Conservation (phyloP, 2,113 vertebrate species). For the Myotis davidii region DNA sequence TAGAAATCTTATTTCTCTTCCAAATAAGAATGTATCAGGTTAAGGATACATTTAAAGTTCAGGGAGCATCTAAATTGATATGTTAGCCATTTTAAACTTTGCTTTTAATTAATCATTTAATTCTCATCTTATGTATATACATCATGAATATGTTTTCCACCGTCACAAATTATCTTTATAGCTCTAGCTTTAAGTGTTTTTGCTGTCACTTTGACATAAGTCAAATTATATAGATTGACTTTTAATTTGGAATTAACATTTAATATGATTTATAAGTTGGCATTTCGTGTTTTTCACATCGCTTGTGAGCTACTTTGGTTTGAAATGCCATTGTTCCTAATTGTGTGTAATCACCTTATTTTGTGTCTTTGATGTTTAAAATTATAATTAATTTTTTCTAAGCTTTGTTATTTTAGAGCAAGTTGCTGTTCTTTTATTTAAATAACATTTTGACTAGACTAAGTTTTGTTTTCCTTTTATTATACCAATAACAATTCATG, state of each 20-base stretch:
- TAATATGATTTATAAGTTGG: not conserved
- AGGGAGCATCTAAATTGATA: not conserved
- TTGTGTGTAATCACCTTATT: not conserved
- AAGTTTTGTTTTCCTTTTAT: not conserved
- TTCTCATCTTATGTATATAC: not conserved
- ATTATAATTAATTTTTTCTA: not conserved
- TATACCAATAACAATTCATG: conserved; percentile 6
- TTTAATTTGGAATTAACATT: conserved; percentile 46
- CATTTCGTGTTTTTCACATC: conserved; percentile 24
- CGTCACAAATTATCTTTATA: not conserved
- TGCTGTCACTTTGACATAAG: not conserved
- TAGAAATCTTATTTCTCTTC: conserved; percentile 28
- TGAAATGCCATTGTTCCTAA: conserved; percentile 18
- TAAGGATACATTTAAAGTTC: conserved; percentile 33
- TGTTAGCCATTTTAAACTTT: conserved; percentile 12
- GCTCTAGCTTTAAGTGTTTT: conserved; percentile 16
- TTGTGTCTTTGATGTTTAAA: conserved; percentile 19
- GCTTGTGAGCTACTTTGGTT: conserved; percentile 25
- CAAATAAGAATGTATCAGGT: not conserved
- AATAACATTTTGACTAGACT: conserved; percentile 8
- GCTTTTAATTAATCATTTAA: not conserved
- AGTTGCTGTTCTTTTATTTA: not conserved
- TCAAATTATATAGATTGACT: conserved; percentile 4
- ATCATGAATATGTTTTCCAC: not conserved
- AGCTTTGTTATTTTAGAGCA: conserved; percentile 24